phyloP scores from a whole-genome alignment of 1,140 invertebrate genomes.

The Limonius californicus region DNA sequence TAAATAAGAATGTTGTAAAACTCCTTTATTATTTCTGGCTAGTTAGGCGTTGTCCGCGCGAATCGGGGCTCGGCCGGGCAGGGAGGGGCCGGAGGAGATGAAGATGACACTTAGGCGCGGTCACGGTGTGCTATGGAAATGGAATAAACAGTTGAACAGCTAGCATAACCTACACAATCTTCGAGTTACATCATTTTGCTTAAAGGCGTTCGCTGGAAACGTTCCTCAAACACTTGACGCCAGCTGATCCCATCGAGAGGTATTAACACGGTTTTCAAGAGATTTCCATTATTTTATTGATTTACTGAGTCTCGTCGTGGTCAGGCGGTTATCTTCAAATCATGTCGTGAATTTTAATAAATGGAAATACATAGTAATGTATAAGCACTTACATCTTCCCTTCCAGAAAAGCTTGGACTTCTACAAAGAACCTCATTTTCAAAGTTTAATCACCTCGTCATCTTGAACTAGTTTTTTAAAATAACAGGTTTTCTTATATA shows the following conservation, averaged over 20 bases:
- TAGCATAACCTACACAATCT: background rate
- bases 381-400: too few relatives aligned
- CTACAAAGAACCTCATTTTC: too few relatives aligned
- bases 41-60: background rate
- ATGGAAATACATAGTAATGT: too few relatives aligned
- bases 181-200: background rate
- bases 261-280: background rate
- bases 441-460: too few relatives aligned
- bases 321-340: too few relatives aligned
- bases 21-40: conserved; percentile 1
- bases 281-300: background rate
- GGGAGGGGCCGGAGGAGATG: background rate
- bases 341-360: too few relatives aligned
- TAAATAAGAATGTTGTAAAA: background rate
- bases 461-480: too few relatives aligned
- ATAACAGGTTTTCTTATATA: too few relatives aligned
- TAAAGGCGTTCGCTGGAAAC: background rate
- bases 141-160: background rate
- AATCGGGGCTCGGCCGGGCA: background rate
- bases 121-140: conserved; percentile 2
- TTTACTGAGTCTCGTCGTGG: too few relatives aligned
- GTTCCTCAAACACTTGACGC: background rate
- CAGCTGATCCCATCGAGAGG: background rate
- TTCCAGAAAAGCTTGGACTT: too few relatives aligned
- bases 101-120: conserved; percentile 12